Evolutionary conservation across 2,888 invertebrate species (phyloP), one percentile per base, ranked within the genome.

Genomic region (Oscheius myriophilus): DNA sequence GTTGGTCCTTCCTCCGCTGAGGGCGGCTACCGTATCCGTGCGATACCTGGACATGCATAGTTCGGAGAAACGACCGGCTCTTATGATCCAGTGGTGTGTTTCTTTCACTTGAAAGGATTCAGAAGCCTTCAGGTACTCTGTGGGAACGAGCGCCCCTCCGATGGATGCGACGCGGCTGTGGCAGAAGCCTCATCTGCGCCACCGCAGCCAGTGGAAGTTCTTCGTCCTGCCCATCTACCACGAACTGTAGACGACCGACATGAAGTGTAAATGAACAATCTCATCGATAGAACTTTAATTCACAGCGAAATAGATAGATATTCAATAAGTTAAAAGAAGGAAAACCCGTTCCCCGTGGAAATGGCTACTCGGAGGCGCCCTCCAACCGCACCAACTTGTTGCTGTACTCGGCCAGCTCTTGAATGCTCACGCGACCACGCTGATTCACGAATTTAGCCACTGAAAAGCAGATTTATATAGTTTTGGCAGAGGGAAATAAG

Each of bases 401-500:
- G 85, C 96, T 96, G 86, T 92, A 92, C 87, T 97, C 95, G 0
- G 93, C 96, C 72, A 98, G 89, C 82, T 98, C 98, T 0, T 92
- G 89, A 58, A 99, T 94, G 0, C 95, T 94, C 0, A 99, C 93
- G 71, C 97, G 90, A 0, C 98, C 98, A 59, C 96, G 91, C 87
- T 96, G 96, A 54, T 87, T 92, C 21, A 98, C 94, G 87, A 96
- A 98, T 87, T 94, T 95, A 0, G 96, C 96, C 1, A 98, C 95
- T 82, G 75, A 51, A 81, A 74, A 45, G 23, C 18, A 12, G 33
- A 33, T 33, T 33, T 33, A 6, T 33, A 33, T 33, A 6, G 33
- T 33, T 33, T 33, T 9, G 51, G 0, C 26, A 63, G 21, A 42
- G 23, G 1, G 23, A 54, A 52, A 18, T 42, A 52, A 66, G 21